Evolutionary conservation across 30 jellyfish, hydroid and myxozoan genomes (phyloP).

Genomic region (Hydra vulgaris): DNA sequence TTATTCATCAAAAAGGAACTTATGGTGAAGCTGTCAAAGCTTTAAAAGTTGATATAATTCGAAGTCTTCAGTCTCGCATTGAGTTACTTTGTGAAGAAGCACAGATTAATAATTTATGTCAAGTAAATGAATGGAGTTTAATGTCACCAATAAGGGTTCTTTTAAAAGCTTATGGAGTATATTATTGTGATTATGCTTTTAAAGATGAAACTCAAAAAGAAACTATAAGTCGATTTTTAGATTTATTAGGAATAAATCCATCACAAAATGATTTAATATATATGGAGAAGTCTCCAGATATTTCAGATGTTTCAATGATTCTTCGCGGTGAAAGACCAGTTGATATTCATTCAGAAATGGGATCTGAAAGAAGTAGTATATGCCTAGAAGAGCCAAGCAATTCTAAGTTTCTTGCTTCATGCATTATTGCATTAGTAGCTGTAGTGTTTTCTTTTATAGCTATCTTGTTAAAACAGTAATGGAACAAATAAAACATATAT

Average conservation of each 20-base stretch:
- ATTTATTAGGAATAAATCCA: conserved; percentile 29
- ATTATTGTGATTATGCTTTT: conserved; percentile 67
- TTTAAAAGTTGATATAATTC: conserved; percentile 56
- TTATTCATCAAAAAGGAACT: conserved; percentile 60
- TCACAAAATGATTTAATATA: conserved; percentile 28
- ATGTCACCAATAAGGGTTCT: conserved; percentile 82
- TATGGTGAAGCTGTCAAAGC: conserved; percentile 84
- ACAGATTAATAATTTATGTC: conserved; percentile 75
- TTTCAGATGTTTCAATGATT: conserved; percentile 34
- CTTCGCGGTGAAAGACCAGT: conserved; percentile 24
- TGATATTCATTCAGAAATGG: conserved; percentile 34
- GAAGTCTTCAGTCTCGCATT: conserved; percentile 66
- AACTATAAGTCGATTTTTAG: conserved; percentile 52
- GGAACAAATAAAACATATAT: too few relatives aligned
- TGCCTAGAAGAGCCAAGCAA: neutral
- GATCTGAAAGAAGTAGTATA: conserved; percentile 23
- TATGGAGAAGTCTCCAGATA: conserved; percentile 63
- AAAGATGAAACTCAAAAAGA: conserved; percentile 67
- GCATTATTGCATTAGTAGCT: conserved; percentile 14
- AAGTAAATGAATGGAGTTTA: conserved; percentile 91
- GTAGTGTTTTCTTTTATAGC: neutral
- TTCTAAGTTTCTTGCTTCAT: neutral
- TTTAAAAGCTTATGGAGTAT: conserved; percentile 30
- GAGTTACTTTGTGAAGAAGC: conserved; percentile 96
- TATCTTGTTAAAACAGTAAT: neutral